Percentiles rank a stretch among this genome's conserved stretches.
These are phyloP conservation scores for Poecile atricapillus DNA, from an alignment of 2,113 vertebrate species.

Conservation along the genomic window DNA sequence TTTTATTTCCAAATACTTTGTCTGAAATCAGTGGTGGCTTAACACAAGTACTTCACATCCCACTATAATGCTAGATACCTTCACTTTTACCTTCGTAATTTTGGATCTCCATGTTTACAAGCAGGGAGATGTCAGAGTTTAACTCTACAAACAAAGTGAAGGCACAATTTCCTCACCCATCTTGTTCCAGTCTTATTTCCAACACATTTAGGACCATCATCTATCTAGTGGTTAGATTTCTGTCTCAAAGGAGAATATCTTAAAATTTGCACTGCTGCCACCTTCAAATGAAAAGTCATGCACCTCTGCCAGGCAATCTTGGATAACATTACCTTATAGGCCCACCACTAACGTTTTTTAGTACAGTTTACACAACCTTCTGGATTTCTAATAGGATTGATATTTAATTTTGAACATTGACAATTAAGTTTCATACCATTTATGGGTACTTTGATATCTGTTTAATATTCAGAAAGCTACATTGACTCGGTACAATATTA, in stretches of 20 bases:
- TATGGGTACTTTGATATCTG: neutral
- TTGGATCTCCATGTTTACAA: accelerated
- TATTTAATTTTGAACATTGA: neutral
- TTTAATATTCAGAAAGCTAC: neutral
- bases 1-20: neutral
- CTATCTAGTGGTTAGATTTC: neutral
- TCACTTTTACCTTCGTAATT: neutral
- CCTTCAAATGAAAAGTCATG: neutral
- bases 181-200: neutral
- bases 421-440: neutral
- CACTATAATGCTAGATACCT: neutral
- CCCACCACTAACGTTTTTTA: neutral
- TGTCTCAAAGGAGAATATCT: neutral
- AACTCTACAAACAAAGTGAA: neutral
- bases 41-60: neutral
- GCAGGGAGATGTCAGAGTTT: neutral
- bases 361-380: neutral
- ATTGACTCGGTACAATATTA: neutral
- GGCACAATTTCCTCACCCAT: neutral
- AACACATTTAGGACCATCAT: neutral
- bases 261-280: neutral
- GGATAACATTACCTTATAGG: neutral
- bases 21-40: neutral
- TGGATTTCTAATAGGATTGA: neutral
- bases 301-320: neutral